Conservation (phyloP, 2,797 vertebrate genomes). For the Uromys caudimaculatus region DNA sequence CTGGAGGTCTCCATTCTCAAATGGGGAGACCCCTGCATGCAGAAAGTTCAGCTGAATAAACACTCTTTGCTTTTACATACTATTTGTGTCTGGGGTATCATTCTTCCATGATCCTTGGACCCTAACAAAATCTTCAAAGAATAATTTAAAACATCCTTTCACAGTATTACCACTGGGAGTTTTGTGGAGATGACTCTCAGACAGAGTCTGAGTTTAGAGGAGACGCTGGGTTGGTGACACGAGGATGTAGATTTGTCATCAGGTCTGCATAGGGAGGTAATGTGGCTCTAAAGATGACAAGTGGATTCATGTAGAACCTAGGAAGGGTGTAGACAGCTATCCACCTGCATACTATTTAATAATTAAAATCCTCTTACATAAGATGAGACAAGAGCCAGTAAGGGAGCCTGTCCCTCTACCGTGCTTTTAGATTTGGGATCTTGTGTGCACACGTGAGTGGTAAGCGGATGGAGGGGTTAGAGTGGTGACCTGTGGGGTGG, state of each 20-base stretch:
- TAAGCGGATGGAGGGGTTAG: not conserved
- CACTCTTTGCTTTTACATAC: not conserved
- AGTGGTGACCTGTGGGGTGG: not conserved
- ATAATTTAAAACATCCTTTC: not conserved
- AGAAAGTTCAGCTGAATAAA: not conserved
- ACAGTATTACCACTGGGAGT: not conserved
- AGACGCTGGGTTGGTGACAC: not conserved
- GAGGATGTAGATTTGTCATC: not conserved
- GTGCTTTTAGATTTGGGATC: not conserved
- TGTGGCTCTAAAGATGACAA: not conserved
- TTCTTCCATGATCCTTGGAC: not conserved
- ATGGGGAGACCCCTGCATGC: not conserved
- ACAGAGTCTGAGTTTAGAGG: not conserved
- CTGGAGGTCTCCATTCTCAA: not conserved
- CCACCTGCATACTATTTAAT: not conserved
- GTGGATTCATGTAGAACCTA: not conserved
- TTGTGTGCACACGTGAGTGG: not conserved
- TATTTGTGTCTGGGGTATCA: not conserved
- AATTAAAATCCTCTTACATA: slow-evolving; percentile 20
- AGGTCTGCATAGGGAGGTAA: not conserved
- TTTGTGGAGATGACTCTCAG: slow-evolving; percentile 40
- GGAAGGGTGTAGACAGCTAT: not conserved
- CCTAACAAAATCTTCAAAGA: not conserved
- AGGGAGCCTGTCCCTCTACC: not conserved
- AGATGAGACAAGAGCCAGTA: not conserved